Percentiles rank a stretch among this genome's conserved stretches.
Evolutionary conservation across 2,797 vertebrate species (phyloP).

Genomic region (Enteromius mattozi): DNA sequence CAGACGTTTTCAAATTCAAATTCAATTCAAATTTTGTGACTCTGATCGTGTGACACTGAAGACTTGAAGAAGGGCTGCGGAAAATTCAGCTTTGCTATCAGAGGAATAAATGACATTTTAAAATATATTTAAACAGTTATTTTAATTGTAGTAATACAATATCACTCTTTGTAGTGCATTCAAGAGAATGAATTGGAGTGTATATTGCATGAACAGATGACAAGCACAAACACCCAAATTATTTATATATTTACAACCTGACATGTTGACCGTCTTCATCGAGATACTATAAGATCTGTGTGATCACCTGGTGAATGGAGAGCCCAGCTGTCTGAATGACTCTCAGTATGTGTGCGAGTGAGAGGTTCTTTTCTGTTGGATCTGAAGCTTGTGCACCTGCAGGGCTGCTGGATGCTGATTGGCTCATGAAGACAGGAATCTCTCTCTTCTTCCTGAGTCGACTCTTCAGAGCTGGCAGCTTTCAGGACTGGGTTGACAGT

Average conservation of each 20-base stretch:
- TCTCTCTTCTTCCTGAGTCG: slow-evolving; percentile 65
- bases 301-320: not conserved
- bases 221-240: not conserved
- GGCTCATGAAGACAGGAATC: slow-evolving; percentile 68
- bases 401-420: slow-evolving; percentile 47
- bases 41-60: not conserved
- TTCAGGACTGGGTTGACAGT: slow-evolving; percentile 67
- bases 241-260: not conserved
- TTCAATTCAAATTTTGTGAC: not conserved
- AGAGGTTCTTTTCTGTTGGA: slow-evolving; percentile 41
- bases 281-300: not conserved
- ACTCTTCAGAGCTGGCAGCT: slow-evolving; percentile 64
- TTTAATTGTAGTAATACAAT: not conserved
- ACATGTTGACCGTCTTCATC: not conserved
- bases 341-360: slow-evolving; percentile 11
- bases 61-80: not conserved
- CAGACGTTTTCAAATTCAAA: not conserved
- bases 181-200: not conserved
- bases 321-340: slow-evolving; percentile 45
- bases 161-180: not conserved
- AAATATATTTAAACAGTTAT: not conserved
- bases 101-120: not conserved
- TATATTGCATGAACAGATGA: not conserved
- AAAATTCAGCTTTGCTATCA: not conserved
- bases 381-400: slow-evolving; percentile 56